Percentiles rank a stretch among this genome's conserved stretches.
These are phyloP conservation scores for Diarsia brunnea DNA, from an alignment of 2,888 invertebrate genomes.

Conservation along the genomic window DNA sequence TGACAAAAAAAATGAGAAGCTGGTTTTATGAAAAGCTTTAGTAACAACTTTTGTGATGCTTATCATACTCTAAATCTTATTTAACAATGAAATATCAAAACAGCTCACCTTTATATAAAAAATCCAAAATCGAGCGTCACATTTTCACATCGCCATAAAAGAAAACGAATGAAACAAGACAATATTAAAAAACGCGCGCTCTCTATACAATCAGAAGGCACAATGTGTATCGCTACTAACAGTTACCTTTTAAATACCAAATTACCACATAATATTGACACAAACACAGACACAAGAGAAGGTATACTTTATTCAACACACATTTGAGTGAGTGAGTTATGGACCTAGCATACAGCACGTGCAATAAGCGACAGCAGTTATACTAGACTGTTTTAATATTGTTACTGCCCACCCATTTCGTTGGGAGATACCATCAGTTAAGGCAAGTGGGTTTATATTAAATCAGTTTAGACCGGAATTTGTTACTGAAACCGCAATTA, in stretches of 20 bases:
- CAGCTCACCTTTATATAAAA: conserved; percentile 52
- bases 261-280: conserved; percentile 54
- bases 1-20: neutral
- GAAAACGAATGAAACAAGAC: conserved; percentile 39
- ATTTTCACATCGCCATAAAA: conserved; percentile 55
- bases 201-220: conserved; percentile 65
- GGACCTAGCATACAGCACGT: conserved; percentile 15
- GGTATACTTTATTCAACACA: conserved; percentile 25
- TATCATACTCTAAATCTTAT: neutral
- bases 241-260: conserved; percentile 75
- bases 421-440: conserved; percentile 18
- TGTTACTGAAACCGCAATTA: neutral
- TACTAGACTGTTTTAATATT: conserved; percentile 23
- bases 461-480: neutral
- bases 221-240: conserved; percentile 70
- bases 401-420: conserved; percentile 39
- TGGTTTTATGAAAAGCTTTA: neutral
- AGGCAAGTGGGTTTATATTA: conserved; percentile 25
- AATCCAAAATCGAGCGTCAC: conserved; percentile 58
- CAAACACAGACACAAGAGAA: conserved; percentile 32
- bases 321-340: no score
- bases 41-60: neutral
- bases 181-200: conserved; percentile 65
- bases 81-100: neutral
- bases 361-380: conserved; percentile 11